Evolutionary conservation across 2,797 vertebrate species (phyloP), one percentile per base, ranked within the genome.

Genomic region (Kryptopterus vitreolus): DNA sequence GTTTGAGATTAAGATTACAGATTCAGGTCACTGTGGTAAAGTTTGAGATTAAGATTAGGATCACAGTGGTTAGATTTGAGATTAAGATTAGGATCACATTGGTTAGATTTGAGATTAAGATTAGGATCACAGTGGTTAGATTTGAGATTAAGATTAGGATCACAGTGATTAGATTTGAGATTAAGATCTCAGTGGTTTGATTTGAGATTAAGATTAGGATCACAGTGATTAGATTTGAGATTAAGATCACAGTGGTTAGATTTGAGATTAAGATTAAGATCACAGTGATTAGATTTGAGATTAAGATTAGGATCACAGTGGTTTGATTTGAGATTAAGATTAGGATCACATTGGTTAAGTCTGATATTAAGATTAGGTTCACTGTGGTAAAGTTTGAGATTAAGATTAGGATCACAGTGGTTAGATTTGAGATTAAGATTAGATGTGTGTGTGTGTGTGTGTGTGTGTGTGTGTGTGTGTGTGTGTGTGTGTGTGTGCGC

Each of bases 381-480:
- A n/a, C 3, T 10, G 22, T 58, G 20, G 9, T 58, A 15, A 3
- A 24, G 65, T 11, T 15, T 24, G 2, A 38, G 6, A 46, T 43
- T 66, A 6, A 46, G 35, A 46, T 66, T 66, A 66, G 6, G 10
- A 9, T 38, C 22, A 16, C n/a, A 9, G n/a, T 10, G 11, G 8
- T 57, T 24, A 57, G n/a, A 4, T 2, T 68, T 69, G 43, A 1
- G 1, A 0, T 52, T 71, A 15, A 18, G 12, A 15, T 61, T 29
- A 31, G 31, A 18, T 26, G 10, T 15, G 13, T 48, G 15, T 18
- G 43, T 63, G 22, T 70, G n/a, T 65, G 29, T 58, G 53, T 33
- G 38, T 50, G 35, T 71, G 63, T 70, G 65, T 83, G 74, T 84
- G 76, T 57, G 35, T 31, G 83, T 58, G 76, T 18, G 58, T 53